Conservation (phyloP, 2,797 vertebrate species). For the Oreonectes daqikongensis region DNA sequence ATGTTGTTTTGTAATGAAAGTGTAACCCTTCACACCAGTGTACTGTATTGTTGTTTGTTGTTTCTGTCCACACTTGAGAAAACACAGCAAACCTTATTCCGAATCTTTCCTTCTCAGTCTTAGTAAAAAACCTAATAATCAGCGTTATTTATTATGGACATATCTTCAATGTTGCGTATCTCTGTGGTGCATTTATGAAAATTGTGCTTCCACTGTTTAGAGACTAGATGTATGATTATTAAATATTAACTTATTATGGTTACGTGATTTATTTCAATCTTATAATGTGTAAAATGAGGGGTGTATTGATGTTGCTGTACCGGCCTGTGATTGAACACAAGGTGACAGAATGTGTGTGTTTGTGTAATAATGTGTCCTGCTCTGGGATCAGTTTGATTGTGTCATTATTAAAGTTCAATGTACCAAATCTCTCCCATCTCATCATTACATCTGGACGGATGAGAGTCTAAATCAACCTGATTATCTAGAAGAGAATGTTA, state of each 20-base stretch:
- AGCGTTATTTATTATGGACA: slow-evolving; percentile 69
- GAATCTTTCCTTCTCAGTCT: slow-evolving; percentile 57
- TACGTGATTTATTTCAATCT: slow-evolving; percentile 63
- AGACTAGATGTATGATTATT: slow-evolving; percentile 66
- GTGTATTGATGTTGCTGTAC: slow-evolving; percentile 16
- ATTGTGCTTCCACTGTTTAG: slow-evolving; percentile 72
- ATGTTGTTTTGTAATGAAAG: slow-evolving; percentile 42
- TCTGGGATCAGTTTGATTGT: slow-evolving; percentile 58
- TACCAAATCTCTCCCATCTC: slow-evolving; percentile 18
- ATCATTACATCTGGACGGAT: background rate
- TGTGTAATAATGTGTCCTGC: slow-evolving; percentile 49
- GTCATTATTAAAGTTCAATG: slow-evolving; percentile 72
- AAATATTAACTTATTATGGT: slow-evolving; percentile 73
- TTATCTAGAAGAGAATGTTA: too few relatives aligned
- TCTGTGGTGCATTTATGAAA: slow-evolving; percentile 74
- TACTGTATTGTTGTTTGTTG: slow-evolving; percentile 55
- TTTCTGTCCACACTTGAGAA: slow-evolving; percentile 23
- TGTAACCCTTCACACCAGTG: slow-evolving; percentile 34
- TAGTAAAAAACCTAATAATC: slow-evolving; percentile 52
- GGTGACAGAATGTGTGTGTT: slow-evolving; percentile 40
- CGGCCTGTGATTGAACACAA: slow-evolving; percentile 45
- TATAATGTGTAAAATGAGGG: slow-evolving; percentile 41
- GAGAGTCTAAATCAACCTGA: too few relatives aligned
- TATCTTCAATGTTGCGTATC: slow-evolving; percentile 70
- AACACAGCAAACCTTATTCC: slow-evolving; percentile 11